Conservation (phyloP, 2,888 invertebrate genomes). For the Notodonta dromedarius region DNA sequence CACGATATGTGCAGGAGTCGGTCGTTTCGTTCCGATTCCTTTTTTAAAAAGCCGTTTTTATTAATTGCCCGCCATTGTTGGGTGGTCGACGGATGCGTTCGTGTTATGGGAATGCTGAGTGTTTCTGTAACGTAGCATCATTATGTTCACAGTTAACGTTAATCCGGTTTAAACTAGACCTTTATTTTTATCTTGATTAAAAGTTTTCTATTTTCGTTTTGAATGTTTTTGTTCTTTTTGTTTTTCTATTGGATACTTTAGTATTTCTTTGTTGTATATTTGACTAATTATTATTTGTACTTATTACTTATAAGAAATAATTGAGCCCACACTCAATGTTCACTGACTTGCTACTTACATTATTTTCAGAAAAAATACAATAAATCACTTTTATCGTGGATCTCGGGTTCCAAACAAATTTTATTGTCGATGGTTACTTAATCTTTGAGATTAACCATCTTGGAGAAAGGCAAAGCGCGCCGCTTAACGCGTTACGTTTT, state of each 20-base stretch:
- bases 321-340: no score
- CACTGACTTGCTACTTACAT: background rate
- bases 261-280: no score
- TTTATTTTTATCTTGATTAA: slow-evolving; percentile 20
- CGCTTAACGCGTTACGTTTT: slow-evolving; percentile 26
- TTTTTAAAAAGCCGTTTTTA: slow-evolving; percentile 54
- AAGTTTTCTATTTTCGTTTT: background rate
- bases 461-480: slow-evolving; percentile 25
- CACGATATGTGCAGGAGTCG: slow-evolving; percentile 59
- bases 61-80: slow-evolving; percentile 72
- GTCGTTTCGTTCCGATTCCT: slow-evolving; percentile 45
- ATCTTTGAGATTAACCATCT: slow-evolving; percentile 42
- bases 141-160: slow-evolving; percentile 42
- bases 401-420: slow-evolving; percentile 35
- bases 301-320: no score
- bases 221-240: background rate
- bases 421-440: slow-evolving; percentile 40
- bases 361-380: slow-evolving; percentile 24
- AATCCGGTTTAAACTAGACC: slow-evolving; percentile 33
- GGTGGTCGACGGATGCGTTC: slow-evolving; percentile 53
- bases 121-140: slow-evolving; percentile 34
- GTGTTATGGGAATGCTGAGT: slow-evolving; percentile 46
- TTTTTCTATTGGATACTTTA: background rate
- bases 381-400: slow-evolving; percentile 54
- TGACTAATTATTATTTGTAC: no score